A percentile compares a stretch with the other conserved stretches of the same genome.
These are phyloP conservation scores for Nomada ferruginata DNA, from an alignment of 2,888 invertebrate genomes.

Conservation along the genomic window DNA sequence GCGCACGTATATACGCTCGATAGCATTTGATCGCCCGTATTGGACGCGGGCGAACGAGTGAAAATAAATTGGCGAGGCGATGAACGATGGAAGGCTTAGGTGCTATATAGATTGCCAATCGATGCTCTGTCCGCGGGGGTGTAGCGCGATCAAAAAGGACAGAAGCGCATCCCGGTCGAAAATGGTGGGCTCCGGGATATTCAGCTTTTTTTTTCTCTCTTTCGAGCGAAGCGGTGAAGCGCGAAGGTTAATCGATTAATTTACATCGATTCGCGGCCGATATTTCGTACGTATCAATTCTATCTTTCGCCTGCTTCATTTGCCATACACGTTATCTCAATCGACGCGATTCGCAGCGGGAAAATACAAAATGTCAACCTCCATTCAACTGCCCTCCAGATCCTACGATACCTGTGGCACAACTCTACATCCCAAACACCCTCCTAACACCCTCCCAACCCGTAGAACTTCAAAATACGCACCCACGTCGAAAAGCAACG, in stretches of 20 bases:
- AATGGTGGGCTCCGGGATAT: background rate
- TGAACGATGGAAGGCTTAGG: slow-evolving; percentile 11
- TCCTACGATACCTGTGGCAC: no score
- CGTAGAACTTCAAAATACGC: background rate
- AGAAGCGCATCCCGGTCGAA: background rate
- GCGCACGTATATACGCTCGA: slow-evolving; percentile 55
- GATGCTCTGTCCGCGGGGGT: background rate
- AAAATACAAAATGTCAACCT: background rate
- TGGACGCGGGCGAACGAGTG: slow-evolving; percentile 23
- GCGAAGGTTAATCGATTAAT: slow-evolving; percentile 43
- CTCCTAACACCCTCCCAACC: background rate
- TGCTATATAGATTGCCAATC: no score
- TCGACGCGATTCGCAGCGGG: background rate
- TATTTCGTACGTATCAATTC: slow-evolving; percentile 24
- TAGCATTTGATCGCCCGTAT: slow-evolving; percentile 60
- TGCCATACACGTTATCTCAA: slow-evolving; percentile 10
- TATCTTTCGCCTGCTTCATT: slow-evolving; percentile 13
- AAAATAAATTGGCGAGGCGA: slow-evolving; percentile 46
- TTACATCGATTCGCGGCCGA: slow-evolving; percentile 38
- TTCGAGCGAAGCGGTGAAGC: background rate
- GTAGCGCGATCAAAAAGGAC: background rate
- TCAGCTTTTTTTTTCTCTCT: background rate
- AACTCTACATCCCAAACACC: no score
- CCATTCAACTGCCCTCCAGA: background rate
- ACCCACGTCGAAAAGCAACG: background rate